Evolutionary conservation across 2,888 invertebrate genomes (phyloP), one percentile per base, ranked within the genome.

Genomic region (Dromius quadrimaculatus): DNA sequence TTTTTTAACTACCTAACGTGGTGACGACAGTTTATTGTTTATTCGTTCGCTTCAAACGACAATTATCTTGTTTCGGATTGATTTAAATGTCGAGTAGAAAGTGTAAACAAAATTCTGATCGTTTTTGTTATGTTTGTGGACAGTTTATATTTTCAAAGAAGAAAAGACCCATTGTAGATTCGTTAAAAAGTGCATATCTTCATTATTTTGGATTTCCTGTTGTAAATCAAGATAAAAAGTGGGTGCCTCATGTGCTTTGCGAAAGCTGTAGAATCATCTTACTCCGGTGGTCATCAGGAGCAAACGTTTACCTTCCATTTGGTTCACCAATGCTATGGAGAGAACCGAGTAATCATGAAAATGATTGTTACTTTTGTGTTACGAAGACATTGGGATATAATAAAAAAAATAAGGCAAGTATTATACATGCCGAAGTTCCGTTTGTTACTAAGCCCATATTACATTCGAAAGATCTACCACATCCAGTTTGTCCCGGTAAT

Each of bases 321-420:
- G 50, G 50, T 13, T 50, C 50, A 50, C 50, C 50, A 50, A 50
- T 50, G 50, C 50, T 50, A 50, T 50, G 50, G 50, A 50, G 50
- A 50, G 50, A 50, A 50, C 50, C 50, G 11, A 50, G 50, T 50
- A 50, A 50, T 50, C 50, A 50, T 50, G 50, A 50, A 17, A 50
- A 50, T 50, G 50, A 50, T 50, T 50, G 50, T 50, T 50, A 50
- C 50, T 13, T 50, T 50, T 50, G 50, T 17, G 50, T 50, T 20
- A 50, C 50, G 50, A 50, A 50, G 50, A 50, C 50, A 50, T 3
- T 50, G 50, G 50, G 50, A 50, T 50, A 50, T 50, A 50, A 50
- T 50, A 50, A 4, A 50, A 50, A 32, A 50, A 50, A 13, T 50
- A 50, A 50, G 50, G 50, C 20, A n/a, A 50, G 50, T 50, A 50